Percentiles rank a stretch among this genome's conserved stretches.
These are phyloP conservation scores for Cottus gobio DNA, from an alignment of 2,113 vertebrate species.

Conservation along the genomic window DNA sequence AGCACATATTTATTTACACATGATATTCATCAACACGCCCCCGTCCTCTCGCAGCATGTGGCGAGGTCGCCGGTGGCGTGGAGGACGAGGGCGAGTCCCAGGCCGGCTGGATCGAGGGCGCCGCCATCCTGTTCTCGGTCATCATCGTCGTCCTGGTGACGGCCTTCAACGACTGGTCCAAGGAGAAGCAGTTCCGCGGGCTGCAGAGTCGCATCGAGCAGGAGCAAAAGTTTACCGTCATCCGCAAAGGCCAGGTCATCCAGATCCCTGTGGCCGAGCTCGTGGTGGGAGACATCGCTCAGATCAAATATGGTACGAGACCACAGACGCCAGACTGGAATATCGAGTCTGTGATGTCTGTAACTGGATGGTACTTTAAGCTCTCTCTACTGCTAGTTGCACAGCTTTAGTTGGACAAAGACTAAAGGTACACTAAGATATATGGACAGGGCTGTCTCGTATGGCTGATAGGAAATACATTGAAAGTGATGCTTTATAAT, in stretches of 20 bases:
- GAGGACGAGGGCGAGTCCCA: constrained; percentile 93
- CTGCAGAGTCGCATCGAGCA: constrained; percentile 97
- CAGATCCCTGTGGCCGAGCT: constrained; percentile 96
- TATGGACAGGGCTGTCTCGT: background rate
- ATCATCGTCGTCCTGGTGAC: constrained; percentile 97
- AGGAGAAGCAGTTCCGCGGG: constrained; percentile 97
- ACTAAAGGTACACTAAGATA: background rate
- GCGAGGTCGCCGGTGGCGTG: constrained; percentile 69
- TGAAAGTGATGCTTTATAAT: background rate
- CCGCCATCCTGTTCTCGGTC: constrained; percentile 95
- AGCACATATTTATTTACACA: background rate
- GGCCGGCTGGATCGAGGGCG: constrained; percentile 97
- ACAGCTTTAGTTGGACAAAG: no score
- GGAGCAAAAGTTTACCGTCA: constrained; percentile 96
- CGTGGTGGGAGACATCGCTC: constrained; percentile 95
- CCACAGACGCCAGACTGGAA: background rate
- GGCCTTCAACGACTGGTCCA: constrained; percentile 98
- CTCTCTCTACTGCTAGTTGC: no score
- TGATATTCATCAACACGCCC: background rate
- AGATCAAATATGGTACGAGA: constrained; percentile 94
- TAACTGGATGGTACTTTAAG: background rate
- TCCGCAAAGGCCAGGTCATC: constrained; percentile 96
- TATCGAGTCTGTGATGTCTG: background rate
- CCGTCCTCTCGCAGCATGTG: constrained; percentile 79
- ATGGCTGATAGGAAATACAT: no score